phyloP scores from a whole-genome alignment of 2,888 invertebrate species.

The Rhagium mordax region DNA sequence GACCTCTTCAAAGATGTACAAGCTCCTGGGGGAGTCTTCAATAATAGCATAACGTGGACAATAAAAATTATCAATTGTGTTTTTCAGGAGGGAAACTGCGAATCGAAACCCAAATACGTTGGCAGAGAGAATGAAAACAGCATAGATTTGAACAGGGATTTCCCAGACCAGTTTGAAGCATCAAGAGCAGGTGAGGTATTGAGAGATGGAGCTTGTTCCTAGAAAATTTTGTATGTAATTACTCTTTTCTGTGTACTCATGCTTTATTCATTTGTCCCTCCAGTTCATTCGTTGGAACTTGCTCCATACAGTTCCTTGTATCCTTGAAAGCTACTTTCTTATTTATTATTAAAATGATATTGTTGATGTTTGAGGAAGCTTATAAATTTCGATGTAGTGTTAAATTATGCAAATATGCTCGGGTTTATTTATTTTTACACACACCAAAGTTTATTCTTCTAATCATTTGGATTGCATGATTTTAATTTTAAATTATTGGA shows the following conservation, averaged over 20 bases:
- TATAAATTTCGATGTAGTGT: no score
- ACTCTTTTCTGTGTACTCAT: neutral
- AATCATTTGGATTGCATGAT: neutral
- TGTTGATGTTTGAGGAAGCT: no score
- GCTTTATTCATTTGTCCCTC: neutral
- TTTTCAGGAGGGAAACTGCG: conserved; percentile 85
- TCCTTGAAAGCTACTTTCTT: no score
- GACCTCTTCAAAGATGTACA: no score
- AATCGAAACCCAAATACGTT: conserved; percentile 76
- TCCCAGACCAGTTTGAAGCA: conserved; percentile 87
- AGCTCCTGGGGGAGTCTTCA: no score
- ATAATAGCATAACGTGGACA: no score
- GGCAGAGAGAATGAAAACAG: conserved; percentile 89
- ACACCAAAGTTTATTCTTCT: neutral
- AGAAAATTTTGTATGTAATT: neutral
- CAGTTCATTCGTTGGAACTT: no score
- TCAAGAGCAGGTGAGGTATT: conserved; percentile 58
- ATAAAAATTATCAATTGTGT: no score
- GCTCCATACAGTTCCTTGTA: no score
- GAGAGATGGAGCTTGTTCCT: neutral
- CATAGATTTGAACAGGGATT: conserved; percentile 91
- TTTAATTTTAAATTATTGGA: conserved; percentile 7
- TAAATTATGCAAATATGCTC: no score
- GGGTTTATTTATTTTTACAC: no score
- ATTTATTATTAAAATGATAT: no score